phyloP scores from a whole-genome alignment of 1,140 invertebrate species.

The Fopius arisanus region DNA sequence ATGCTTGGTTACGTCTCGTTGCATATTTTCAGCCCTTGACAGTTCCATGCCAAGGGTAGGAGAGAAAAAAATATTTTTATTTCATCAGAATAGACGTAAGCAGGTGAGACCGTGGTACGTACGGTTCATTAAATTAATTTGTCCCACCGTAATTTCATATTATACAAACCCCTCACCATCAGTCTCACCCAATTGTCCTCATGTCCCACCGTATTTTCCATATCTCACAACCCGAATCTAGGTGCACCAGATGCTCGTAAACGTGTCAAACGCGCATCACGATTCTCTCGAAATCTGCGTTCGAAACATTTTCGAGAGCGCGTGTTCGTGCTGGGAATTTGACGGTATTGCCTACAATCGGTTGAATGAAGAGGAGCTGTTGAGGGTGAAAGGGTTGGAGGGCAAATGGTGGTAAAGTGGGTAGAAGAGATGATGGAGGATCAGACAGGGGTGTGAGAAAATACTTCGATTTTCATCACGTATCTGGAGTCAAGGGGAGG shows the following conservation, averaged over 20 bases:
- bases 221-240: not conserved
- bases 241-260: conserved; percentile 6
- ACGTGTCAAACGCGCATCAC: conserved; percentile 21
- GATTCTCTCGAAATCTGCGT: not conserved
- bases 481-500: not conserved
- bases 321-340: conserved; percentile 32
- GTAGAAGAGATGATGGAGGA: too few relatives aligned
- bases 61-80: not conserved
- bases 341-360: conserved; percentile 21
- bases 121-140: conserved; percentile 56
- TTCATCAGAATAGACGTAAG: not conserved
- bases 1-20: not conserved
- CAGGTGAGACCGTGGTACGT: not conserved
- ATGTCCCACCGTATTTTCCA: conserved; percentile 4
- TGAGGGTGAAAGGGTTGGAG: not conserved
- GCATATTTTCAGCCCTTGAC: not conserved
- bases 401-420: not conserved
- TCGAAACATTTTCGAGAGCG: conserved; percentile 6
- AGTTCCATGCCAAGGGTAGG: not conserved
- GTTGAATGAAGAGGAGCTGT: not conserved
- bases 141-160: conserved; percentile 37
- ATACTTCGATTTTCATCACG: conserved; percentile 32
- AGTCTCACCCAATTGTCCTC: not conserved
- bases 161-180: not conserved
- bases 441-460: not conserved